These are phyloP conservation scores for Digitonthophagus gazella DNA, from an alignment of 2,888 invertebrate genomes.

Conservation along the genomic window DNA sequence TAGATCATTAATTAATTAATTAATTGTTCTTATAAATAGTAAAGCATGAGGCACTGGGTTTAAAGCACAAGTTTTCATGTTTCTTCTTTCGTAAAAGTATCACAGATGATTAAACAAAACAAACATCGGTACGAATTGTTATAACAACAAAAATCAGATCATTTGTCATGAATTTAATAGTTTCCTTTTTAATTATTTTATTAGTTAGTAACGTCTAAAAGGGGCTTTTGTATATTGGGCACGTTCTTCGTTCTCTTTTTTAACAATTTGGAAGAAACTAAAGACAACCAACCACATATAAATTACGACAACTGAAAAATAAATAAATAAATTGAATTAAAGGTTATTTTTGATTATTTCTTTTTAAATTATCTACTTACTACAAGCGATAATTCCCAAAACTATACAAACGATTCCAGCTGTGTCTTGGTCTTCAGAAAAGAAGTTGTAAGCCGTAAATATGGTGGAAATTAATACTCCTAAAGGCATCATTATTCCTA, in stretches of 20 bases:
- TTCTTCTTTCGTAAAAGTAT: no score
- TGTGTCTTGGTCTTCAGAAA: constrained; percentile 59
- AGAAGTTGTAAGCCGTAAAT: constrained; percentile 74
- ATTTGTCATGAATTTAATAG: neutral
- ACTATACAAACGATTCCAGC: constrained; percentile 62
- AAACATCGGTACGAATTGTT: neutral
- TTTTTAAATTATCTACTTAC: constrained; percentile 50
- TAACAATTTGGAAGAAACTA: constrained; percentile 73
- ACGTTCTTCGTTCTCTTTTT: constrained; percentile 67
- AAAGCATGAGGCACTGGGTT: no score
- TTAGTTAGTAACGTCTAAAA: constrained; percentile 52
- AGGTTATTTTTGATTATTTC: neutral
- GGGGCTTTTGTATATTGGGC: constrained; percentile 75
- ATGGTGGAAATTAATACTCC: constrained; percentile 76
- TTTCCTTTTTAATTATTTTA: neutral
- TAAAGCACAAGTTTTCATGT: no score
- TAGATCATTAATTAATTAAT: neutral
- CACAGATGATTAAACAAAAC: neutral
- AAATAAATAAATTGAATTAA: constrained; percentile 24
- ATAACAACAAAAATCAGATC: neutral
- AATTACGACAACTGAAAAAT: constrained; percentile 68
- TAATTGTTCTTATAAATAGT: no score
- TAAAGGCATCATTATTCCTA: constrained; percentile 76
- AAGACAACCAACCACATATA: constrained; percentile 84
- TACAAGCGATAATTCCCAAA: constrained; percentile 60